Conservation (phyloP, 2,113 vertebrate species). For the Echinops telfairi region DNA sequence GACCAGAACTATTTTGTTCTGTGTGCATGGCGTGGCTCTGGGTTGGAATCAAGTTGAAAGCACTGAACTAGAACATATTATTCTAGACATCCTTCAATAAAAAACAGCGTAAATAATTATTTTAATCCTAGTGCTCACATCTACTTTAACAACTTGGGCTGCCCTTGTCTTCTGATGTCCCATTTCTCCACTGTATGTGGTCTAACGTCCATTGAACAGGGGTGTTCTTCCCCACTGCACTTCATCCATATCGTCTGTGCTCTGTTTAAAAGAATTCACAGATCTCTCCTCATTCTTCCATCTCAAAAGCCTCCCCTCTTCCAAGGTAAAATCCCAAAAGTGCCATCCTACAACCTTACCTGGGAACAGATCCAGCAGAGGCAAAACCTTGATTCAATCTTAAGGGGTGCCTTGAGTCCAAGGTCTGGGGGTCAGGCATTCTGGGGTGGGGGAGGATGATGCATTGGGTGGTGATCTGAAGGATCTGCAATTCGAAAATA, state of each 20-base stretch:
- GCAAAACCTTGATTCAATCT: not conserved
- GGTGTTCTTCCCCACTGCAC: not conserved
- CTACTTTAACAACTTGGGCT: not conserved
- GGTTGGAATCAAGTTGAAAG: too few relatives aligned
- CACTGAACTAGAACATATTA: not conserved
- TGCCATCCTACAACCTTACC: not conserved
- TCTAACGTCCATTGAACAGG: not conserved
- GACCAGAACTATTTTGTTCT: too few relatives aligned
- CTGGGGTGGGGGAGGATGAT: too few relatives aligned
- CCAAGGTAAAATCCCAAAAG: not conserved
- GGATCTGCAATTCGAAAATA: too few relatives aligned
- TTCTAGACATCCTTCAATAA: constrained; percentile 32
- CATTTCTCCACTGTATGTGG: not conserved
- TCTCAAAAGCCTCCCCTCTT: not conserved
- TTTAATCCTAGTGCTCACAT: not conserved
- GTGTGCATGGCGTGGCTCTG: too few relatives aligned
- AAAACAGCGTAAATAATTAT: not conserved
- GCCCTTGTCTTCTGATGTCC: not conserved
- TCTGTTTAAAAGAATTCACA: not conserved
- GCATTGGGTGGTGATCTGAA: too few relatives aligned
- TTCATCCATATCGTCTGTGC: not conserved
- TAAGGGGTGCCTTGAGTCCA: not conserved
- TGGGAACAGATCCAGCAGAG: not conserved
- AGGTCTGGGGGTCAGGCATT: not conserved
- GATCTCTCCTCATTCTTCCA: not conserved